Conservation (phyloP, 1,140 invertebrate species). For the Rhopalosiphum maidis region DNA sequence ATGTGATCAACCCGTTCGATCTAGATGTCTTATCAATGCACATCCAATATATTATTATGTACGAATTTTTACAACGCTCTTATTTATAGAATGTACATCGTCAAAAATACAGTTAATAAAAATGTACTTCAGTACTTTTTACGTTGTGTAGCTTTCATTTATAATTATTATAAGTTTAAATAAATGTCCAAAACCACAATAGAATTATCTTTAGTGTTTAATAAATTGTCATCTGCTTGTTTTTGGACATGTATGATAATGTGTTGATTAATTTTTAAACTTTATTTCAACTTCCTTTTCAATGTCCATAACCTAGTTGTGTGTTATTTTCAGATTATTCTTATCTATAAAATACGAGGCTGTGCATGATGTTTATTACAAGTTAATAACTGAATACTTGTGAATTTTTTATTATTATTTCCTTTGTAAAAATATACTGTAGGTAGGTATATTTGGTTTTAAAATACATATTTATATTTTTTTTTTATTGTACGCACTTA, state of each 20-base stretch:
- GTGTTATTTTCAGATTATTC: not conserved
- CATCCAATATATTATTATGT: not conserved
- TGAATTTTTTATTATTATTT: not conserved
- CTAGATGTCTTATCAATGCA: not conserved
- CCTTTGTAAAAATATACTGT: not conserved
- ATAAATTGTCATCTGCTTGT: not conserved
- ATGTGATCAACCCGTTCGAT: not conserved
- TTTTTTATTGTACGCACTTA: not conserved
- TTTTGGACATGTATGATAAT: too few species aligned
- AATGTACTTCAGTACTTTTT: not conserved
- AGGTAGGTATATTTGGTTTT: not conserved
- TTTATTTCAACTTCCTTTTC: not conserved
- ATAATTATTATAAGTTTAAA: not conserved
- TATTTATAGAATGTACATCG: not conserved
- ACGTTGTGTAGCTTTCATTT: not conserved
- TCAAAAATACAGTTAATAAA: not conserved
- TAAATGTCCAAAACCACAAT: not conserved
- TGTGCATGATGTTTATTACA: not conserved
- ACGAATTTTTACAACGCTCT: not conserved
- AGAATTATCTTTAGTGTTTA: not conserved
- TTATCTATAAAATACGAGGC: not conserved
- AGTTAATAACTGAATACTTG: not conserved
- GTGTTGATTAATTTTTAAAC: not conserved
- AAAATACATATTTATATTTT: not conserved
- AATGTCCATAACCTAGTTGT: conserved; percentile 25